phyloP scores from a whole-genome alignment of 23 tunicate genomes.

The Ciona savignyi region DNA sequence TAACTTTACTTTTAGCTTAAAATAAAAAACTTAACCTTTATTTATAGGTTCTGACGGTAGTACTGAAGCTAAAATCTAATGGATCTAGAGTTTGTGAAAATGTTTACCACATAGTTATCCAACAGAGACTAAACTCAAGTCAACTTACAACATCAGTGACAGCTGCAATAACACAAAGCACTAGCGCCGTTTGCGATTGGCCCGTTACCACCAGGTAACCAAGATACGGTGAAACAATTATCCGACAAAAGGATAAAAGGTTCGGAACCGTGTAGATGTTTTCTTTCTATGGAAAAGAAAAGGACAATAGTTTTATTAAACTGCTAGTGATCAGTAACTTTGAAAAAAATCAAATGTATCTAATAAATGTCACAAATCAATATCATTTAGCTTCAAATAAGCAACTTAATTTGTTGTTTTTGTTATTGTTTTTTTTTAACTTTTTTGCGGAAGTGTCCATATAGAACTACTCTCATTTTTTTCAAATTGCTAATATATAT shows the following conservation, averaged over 20 bases:
- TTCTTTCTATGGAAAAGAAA: conserved; percentile 79
- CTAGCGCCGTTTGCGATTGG: conserved; percentile 32
- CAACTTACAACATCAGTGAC: conserved; percentile 55
- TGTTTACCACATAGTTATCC: not conserved
- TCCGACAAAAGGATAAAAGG: conserved; percentile 36
- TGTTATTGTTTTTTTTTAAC: too few species aligned
- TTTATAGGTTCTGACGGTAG: too few species aligned
- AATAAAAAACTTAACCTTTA: too few species aligned
- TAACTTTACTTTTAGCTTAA: too few species aligned
- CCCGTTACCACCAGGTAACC: conserved; percentile 39
- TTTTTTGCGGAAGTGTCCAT: too few species aligned
- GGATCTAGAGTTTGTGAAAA: not conserved
- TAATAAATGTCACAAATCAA: too few species aligned
- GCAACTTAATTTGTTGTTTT: too few species aligned
- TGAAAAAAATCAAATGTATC: too few species aligned
- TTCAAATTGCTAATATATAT: not conserved
- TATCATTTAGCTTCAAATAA: too few species aligned
- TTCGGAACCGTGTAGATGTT: conserved; percentile 83
- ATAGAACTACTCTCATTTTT: not conserved
- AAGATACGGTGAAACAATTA: conserved; percentile 57
- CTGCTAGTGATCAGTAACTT: too few species aligned
- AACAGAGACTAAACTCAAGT: not conserved
- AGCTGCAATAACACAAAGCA: conserved; percentile 35
- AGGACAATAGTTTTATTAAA: too few species aligned
- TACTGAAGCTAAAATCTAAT: too few species aligned